Conservation (phyloP, 2,888 invertebrate genomes). For the Achlya flavicornis region DNA sequence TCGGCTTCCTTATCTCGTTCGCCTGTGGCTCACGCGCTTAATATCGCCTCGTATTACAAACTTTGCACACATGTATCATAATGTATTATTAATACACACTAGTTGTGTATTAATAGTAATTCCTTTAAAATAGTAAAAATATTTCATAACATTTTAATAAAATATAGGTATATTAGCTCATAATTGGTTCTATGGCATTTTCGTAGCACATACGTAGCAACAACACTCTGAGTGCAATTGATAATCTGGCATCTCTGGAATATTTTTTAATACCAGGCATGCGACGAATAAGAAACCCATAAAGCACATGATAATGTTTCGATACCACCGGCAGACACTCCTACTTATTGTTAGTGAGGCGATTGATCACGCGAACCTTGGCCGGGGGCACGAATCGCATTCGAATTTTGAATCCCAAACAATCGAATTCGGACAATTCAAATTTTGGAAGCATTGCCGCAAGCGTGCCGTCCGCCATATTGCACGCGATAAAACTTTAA, state of each 20-base stretch:
- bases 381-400: slow-evolving; percentile 46
- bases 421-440: slow-evolving; percentile 32
- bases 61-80: too few species aligned
- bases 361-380: slow-evolving; percentile 58
- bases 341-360: slow-evolving; percentile 42
- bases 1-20: too few species aligned
- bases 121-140: too few species aligned
- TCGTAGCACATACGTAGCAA: neutral
- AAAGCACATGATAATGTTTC: slow-evolving; percentile 24
- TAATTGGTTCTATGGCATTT: neutral
- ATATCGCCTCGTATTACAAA: too few species aligned
- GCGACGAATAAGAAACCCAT: slow-evolving; percentile 19
- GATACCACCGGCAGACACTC: slow-evolving; percentile 30
- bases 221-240: neutral
- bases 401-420: slow-evolving; percentile 30
- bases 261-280: neutral
- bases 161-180: neutral
- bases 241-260: neutral
- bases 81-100: too few species aligned
- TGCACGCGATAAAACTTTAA: slow-evolving; percentile 61
- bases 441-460: slow-evolving; percentile 64
- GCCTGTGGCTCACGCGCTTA: too few species aligned
- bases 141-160: too few species aligned
- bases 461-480: slow-evolving; percentile 62
- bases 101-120: too few species aligned